A percentile compares a stretch with the other conserved stretches of the same genome.
Conservation (phyloP, 2,113 vertebrate genomes). For the Hoplias malabaricus region DNA sequence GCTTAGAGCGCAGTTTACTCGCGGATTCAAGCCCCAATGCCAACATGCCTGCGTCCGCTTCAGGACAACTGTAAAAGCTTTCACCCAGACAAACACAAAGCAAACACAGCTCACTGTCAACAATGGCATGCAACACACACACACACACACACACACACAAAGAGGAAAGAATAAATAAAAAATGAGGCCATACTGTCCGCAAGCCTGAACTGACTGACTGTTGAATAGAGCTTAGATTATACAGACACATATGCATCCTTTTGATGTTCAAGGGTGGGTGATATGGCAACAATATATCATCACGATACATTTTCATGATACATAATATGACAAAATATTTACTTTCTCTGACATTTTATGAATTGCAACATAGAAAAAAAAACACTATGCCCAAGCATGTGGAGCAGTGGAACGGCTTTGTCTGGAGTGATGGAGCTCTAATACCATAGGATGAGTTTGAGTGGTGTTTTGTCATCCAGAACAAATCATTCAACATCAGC, state of each 20-base stretch:
- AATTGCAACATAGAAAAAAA: too few species aligned
- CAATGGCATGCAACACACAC: slow-evolving; percentile 37
- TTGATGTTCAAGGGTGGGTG: background rate
- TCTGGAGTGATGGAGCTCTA: too few species aligned
- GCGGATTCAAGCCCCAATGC: slow-evolving; percentile 57
- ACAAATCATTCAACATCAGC: too few species aligned
- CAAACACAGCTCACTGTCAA: slow-evolving; percentile 53
- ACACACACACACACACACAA: slow-evolving; percentile 36
- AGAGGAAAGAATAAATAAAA: background rate
- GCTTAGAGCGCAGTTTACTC: slow-evolving; percentile 68
- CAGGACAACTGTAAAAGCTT: slow-evolving; percentile 47
- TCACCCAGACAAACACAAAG: slow-evolving; percentile 47
- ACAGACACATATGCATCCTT: slow-evolving; percentile 12
- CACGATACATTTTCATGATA: too few species aligned
- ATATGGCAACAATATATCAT: too few species aligned
- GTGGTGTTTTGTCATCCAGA: too few species aligned
- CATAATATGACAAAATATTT: too few species aligned
- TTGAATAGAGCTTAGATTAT: slow-evolving; percentile 13
- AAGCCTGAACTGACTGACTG: background rate
- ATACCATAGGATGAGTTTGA: too few species aligned
- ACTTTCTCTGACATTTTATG: too few species aligned
- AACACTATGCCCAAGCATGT: too few species aligned
- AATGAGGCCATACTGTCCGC: background rate
- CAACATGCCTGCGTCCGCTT: slow-evolving; percentile 71
- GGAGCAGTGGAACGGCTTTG: too few species aligned